Evolutionary conservation across 2,113 vertebrate species (phyloP), one percentile per base, ranked within the genome.

Genomic region (Clarias gariepinus): DNA sequence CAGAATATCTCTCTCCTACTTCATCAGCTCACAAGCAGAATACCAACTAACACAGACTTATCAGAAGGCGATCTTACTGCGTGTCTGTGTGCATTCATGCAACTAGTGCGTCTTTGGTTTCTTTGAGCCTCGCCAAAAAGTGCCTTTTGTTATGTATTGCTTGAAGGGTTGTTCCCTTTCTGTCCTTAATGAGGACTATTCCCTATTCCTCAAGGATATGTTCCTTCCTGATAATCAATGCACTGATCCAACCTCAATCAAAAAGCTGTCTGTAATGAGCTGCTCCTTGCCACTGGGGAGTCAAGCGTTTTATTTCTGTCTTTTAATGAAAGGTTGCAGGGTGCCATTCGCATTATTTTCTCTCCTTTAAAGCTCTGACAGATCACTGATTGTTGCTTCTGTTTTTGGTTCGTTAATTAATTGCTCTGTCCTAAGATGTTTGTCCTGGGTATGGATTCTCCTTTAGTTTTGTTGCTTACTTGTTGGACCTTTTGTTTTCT

Each of bases 1-100:
- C 89, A 82, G 89, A 82, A 85, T 89, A 10, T 69, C 60, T 77
- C 64, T 68, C 85, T 77, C 81, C 28, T 61, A 76, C 64, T 87
- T 82, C 57, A 74, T 76, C 88, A 41, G 61, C 82, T 58, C n/a
- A n/a, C 81, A 57, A 55, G 58, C 66, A 16, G 90, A 90, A 90
- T 90, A 90, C 86, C 82, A 88, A 89, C 57, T 47, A 87, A 63
- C 47, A 21, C 21, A 76, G 79, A 30, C 7, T 47, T 58, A 83
- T 76, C 57, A 77, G 36, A 79, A 83, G 84, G 30, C 63, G 57
- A 83, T 68, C 82, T 58, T 0, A 4, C 86, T 71, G 63, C n/a
- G 9, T 69, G 47, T 33, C 58, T 53, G 76, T 58, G 64, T 69
- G n/a, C 76, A 69, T 80, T 81, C 52, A 57, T 41, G 76, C 60